Base-by-base conservation (phyloP, 2,113 vertebrate species). In the Silurus asotus region DNA sequence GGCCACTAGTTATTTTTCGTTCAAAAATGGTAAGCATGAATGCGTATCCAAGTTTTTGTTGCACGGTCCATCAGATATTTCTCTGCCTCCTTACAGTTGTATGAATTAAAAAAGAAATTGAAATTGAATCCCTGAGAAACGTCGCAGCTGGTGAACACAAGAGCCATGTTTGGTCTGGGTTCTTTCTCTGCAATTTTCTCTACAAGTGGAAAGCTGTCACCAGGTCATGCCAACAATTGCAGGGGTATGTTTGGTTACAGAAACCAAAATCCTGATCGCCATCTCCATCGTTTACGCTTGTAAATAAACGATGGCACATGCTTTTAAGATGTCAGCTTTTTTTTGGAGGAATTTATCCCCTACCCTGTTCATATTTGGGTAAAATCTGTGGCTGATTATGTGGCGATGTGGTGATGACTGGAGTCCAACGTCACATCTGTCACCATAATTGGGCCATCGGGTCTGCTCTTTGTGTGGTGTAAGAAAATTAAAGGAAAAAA, bases 371-470 rank as follows among this genome's bases (percentile, higher is more conserved):
- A 28, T 65, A 59, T 45, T 28, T 4, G 70, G 81, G 77, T 72
- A 88, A 84, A 90, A 77, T 37, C 72, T 88, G 67, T 84, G 23
- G 76, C 81, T 92, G 90, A 92, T 92, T 92, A 93, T 69, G 90
- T 23, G 85, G 84, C n/a, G 76, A 56, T 56, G 13, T 25, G 51
- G 89, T 83, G 88, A 88, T 48, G 86, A 87, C 89, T 87, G 59
- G 1, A 86, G 85, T 87, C 88, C 87, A 87, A 69, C 80, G 83
- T 92, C 91, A 88, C 6, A 91, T 91, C 88, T 88, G 84, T 91
- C 86, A 89, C 89, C 88, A 91, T 89, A 89, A 92, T 91, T 91
- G 37, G 37, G 84, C 84, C 84, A 87, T 92, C 90, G 88, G 76
- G 83, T 90, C 85, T 83, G 59, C 19, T 86, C 74, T 61, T 70